Conservation (phyloP, 2,113 vertebrate genomes). For the Cyanoramphus novaezelandiae region DNA sequence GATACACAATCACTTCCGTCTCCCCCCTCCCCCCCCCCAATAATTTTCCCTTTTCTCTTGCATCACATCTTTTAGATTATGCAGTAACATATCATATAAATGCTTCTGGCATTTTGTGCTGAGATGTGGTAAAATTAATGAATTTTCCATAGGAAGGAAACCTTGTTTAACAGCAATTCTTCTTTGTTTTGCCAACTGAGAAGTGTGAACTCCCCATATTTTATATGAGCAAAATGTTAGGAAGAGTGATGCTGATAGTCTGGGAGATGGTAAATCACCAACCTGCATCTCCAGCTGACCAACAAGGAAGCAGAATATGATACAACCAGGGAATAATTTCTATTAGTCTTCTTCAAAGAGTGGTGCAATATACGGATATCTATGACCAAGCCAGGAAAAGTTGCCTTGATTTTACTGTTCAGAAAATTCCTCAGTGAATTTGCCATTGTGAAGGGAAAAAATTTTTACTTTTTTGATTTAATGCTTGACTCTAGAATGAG, state of each 20-base stretch:
- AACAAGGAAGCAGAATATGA: fast-evolving
- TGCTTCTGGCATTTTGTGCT: not conserved
- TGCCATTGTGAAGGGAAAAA: not conserved
- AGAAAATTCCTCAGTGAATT: not conserved
- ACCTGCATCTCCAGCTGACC: not conserved
- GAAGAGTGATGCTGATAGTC: not conserved
- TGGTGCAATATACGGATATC: not conserved
- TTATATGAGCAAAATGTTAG: not conserved
- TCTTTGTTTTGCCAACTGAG: not conserved
- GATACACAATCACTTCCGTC: not conserved
- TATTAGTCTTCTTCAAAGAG: not conserved
- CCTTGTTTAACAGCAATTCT: not conserved
- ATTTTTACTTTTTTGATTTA: not conserved
- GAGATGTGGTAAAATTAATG: not conserved
- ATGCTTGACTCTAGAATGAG: not conserved
- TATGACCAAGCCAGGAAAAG: not conserved
- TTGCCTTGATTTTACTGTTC: not conserved
- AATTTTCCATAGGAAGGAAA: not conserved
- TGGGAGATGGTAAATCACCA: not conserved
- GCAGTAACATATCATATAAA: not conserved
- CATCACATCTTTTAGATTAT: not conserved
- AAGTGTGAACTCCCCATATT: not conserved
- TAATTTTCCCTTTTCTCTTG: not conserved
- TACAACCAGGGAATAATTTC: not conserved
- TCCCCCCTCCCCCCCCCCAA: not conserved